phyloP scores from a whole-genome alignment of 1,140 invertebrate species.

The Ephestia elutella region DNA sequence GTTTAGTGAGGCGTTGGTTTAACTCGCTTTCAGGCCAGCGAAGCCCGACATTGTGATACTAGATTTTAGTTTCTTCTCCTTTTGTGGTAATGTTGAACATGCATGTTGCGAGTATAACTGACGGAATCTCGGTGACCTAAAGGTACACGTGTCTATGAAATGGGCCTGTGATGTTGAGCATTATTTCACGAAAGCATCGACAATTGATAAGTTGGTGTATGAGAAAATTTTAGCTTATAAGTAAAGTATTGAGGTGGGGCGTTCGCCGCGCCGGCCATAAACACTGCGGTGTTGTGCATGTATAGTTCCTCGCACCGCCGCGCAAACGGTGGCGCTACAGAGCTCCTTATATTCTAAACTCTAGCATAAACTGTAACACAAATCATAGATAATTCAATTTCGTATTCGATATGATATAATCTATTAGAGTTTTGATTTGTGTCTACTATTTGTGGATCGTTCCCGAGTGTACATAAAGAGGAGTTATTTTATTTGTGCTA shows the following conservation, averaged over 20 bases:
- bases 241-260: constrained; percentile 61
- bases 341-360: constrained; percentile 71
- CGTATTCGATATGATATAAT: constrained; percentile 57
- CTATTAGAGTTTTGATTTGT: constrained; percentile 53
- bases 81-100: constrained; percentile 41
- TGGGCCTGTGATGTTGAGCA: constrained; percentile 33
- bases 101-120: constrained; percentile 19
- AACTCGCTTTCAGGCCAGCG: constrained; percentile 54
- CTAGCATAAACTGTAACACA: constrained; percentile 65
- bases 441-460: constrained; percentile 55
- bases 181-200: constrained; percentile 33
- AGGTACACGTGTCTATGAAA: constrained; percentile 1
- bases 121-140: constrained; percentile 29
- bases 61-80: constrained; percentile 72
- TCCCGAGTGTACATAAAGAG: constrained; percentile 54
- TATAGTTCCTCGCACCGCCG: constrained; percentile 72
- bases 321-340: constrained; percentile 52
- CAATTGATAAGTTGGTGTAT: constrained; percentile 54
- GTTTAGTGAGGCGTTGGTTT: constrained; percentile 33
- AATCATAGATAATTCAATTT: constrained; percentile 59
- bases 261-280: constrained; percentile 52
- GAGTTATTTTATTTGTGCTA: constrained; percentile 62
- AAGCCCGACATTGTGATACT: constrained; percentile 73
- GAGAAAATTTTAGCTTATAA: constrained; percentile 63
- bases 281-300: constrained; percentile 66